These are phyloP conservation scores for Leguminivora glycinivorella DNA, from an alignment of 1,140 invertebrate genomes.

Conservation along the genomic window DNA sequence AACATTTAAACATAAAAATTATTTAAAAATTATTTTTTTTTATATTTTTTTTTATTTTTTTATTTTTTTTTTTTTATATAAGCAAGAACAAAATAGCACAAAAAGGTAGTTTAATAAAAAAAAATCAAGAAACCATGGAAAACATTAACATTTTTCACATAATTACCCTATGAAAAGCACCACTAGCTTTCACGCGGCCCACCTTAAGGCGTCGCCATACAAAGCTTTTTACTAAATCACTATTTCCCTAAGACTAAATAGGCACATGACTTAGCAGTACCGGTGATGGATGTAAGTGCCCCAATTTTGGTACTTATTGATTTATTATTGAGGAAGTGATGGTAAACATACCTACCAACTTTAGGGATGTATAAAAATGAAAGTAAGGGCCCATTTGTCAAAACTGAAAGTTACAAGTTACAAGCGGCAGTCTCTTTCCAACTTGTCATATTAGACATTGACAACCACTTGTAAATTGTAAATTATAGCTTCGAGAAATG, in stretches of 20 bases:
- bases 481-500: too few species aligned
- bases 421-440: too few species aligned
- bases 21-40: too few species aligned
- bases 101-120: too few species aligned
- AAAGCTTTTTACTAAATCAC: slow-evolving; percentile 20
- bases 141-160: background rate
- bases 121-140: background rate
- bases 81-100: too few species aligned
- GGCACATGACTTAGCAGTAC: slow-evolving; percentile 6
- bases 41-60: too few species aligned
- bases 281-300: slow-evolving; percentile 24
- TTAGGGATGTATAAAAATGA: background rate
- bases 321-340: background rate
- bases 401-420: too few species aligned
- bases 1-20: too few species aligned
- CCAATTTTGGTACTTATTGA: slow-evolving; percentile 10
- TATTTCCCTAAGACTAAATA: slow-evolving; percentile 23
- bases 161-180: background rate
- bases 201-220: slow-evolving; percentile 3
- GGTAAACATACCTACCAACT: slow-evolving; percentile 6
- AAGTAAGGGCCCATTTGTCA: too few species aligned
- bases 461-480: too few species aligned
- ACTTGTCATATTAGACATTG: too few species aligned
- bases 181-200: background rate
- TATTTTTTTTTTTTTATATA: too few species aligned